phyloP scores from a whole-genome alignment of 2,113 vertebrate species.

The Excalfactoria chinensis region DNA sequence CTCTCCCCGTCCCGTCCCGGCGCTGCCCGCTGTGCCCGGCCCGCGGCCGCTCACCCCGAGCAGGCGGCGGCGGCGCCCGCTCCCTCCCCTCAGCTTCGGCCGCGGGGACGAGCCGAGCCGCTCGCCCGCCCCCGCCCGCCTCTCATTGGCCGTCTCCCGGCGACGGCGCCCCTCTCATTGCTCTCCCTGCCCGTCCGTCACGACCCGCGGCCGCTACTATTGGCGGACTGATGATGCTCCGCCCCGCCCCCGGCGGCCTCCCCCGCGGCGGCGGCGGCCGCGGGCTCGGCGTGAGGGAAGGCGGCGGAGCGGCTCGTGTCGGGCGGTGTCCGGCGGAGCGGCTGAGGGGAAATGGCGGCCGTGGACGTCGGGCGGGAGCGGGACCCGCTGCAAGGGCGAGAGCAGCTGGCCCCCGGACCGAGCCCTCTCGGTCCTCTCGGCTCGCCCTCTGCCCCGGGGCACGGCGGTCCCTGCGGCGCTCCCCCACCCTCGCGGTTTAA shows the following conservation, averaged over 20 bases:
- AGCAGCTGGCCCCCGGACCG: too few relatives aligned
- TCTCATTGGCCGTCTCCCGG: neutral
- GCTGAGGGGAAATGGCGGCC: too few relatives aligned
- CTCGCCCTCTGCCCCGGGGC: too few relatives aligned
- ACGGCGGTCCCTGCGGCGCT: neutral
- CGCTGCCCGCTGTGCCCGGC: neutral
- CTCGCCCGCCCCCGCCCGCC: neutral
- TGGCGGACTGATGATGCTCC: accelerated
- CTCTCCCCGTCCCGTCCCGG: slow-evolving; percentile 18
- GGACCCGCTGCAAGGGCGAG: too few relatives aligned
- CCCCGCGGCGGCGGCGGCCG: too few relatives aligned
- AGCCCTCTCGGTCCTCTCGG: too few relatives aligned
- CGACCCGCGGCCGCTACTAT: accelerated
- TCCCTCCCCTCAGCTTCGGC: neutral
- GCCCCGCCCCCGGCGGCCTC: too few relatives aligned
- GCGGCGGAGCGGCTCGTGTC: neutral
- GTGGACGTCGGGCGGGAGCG: too few relatives aligned
- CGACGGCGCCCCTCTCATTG: accelerated
- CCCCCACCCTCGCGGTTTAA: neutral
- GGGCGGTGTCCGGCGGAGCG: too few relatives aligned
- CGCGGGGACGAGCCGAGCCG: neutral
- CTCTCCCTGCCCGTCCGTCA: accelerated
- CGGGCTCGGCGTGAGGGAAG: neutral
- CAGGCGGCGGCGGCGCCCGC: slow-evolving; percentile 11
- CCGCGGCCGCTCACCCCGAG: slow-evolving; percentile 36